phyloP scores from a whole-genome alignment of 1,140 invertebrate species.

The Lanistes nyassanus region DNA sequence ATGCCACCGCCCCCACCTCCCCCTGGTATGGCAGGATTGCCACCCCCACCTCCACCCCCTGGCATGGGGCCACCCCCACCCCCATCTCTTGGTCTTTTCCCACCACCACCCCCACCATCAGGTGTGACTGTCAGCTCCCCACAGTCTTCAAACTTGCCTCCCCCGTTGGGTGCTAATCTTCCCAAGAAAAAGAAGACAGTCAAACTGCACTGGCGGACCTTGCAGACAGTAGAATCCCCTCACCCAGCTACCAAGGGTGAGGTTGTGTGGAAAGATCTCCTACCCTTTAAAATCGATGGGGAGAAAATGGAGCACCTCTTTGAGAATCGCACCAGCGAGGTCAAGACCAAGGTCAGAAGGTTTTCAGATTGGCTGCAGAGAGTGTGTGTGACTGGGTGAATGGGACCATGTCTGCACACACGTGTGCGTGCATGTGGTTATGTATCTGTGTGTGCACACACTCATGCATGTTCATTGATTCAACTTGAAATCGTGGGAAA shows the following conservation, averaged over 20 bases:
- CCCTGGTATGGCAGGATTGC: slow-evolving; percentile 61
- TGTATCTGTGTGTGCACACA: neutral
- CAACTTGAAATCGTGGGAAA: too few relatives aligned
- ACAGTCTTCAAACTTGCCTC: slow-evolving; percentile 59
- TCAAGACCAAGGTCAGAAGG: slow-evolving; percentile 81
- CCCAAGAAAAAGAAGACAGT: slow-evolving; percentile 98
- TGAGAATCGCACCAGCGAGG: slow-evolving; percentile 95
- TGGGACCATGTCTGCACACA: neutral
- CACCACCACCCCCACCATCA: slow-evolving; percentile 65
- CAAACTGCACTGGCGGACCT: slow-evolving; percentile 98
- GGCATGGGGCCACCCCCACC: slow-evolving; percentile 55
- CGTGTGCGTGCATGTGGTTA: too few relatives aligned
- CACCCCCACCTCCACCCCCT: slow-evolving; percentile 63
- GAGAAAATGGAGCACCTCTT: slow-evolving; percentile 96
- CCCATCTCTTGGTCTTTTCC: slow-evolving; percentile 63
- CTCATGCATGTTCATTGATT: neutral
- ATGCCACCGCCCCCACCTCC: slow-evolving; percentile 69
- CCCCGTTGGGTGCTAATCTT: slow-evolving; percentile 64
- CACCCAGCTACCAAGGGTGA: slow-evolving; percentile 74
- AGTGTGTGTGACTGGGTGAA: neutral
- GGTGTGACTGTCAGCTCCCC: slow-evolving; percentile 63
- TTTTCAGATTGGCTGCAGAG: neutral
- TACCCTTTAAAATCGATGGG: slow-evolving; percentile 82
- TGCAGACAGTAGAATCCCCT: slow-evolving; percentile 68
- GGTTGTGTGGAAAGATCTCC: slow-evolving; percentile 96